These are phyloP conservation scores for Caenorhabditis becei DNA, from an alignment of 2,888 invertebrate genomes.

Conservation along the genomic window DNA sequence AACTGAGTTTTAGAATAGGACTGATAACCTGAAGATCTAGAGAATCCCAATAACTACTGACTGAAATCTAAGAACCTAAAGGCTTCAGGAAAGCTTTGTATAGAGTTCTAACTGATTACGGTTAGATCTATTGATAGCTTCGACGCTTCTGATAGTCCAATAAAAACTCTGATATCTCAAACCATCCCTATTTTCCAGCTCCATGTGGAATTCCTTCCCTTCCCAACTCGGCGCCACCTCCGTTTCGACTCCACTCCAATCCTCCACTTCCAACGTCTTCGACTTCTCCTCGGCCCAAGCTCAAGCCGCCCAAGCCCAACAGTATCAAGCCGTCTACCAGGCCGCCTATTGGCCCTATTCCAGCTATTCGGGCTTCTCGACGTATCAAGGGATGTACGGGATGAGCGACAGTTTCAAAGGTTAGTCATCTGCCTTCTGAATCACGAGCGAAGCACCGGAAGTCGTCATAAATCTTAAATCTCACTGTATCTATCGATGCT, in stretches of 20 bases:
- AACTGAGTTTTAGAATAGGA: too few relatives aligned
- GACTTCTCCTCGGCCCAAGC: slow-evolving; percentile 20
- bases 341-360: too few relatives aligned
- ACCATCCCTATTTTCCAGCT: slow-evolving; percentile 7
- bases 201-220: slow-evolving; percentile 18
- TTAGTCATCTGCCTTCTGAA: background rate
- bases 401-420: slow-evolving; percentile 5
- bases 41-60: too few relatives aligned
- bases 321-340: slow-evolving; percentile 12
- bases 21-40: too few relatives aligned
- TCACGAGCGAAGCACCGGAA: background rate
- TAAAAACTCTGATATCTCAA: background rate
- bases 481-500: background rate
- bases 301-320: slow-evolving; percentile 19
- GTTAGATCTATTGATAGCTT: too few relatives aligned
- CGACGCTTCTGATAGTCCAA: too few relatives aligned
- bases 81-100: too few relatives aligned
- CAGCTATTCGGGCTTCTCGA: too few relatives aligned
- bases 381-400: background rate
- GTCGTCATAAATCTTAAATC: background rate
- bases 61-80: too few relatives aligned
- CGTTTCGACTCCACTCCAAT: slow-evolving; percentile 9
- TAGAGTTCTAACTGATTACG: too few relatives aligned
- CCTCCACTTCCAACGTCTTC: slow-evolving; percentile 24
- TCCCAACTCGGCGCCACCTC: slow-evolving; percentile 7